Evolutionary conservation across 2,113 vertebrate genomes (phyloP).

Genomic region (Eleginops maclovinus): DNA sequence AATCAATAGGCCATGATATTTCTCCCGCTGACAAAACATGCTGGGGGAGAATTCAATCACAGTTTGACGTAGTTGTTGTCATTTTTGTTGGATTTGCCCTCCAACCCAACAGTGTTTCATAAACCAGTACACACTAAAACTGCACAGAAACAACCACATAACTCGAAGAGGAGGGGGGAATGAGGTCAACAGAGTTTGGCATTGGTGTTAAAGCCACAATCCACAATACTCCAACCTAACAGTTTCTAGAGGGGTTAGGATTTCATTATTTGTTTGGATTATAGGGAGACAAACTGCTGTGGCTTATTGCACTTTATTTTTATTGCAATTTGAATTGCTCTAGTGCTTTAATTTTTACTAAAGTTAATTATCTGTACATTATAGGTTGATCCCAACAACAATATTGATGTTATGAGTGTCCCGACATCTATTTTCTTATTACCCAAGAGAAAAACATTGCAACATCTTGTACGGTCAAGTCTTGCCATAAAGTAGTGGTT

Average conservation of each 20-base stretch:
- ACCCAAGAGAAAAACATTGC: neutral
- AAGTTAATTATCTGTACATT: neutral
- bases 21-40: conserved; percentile 62
- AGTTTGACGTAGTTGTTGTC: conserved; percentile 64
- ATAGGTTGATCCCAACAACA: neutral
- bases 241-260: neutral
- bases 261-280: conserved; percentile 16
- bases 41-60: conserved; percentile 70
- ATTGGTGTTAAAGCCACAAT: conserved; percentile 51
- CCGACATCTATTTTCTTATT: neutral
- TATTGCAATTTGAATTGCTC: neutral
- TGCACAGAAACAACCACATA: conserved; percentile 48
- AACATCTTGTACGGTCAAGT: neutral
- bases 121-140: conserved; percentile 47
- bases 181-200: conserved; percentile 59
- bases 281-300: conserved; percentile 1
- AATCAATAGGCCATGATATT: conserved; percentile 68
- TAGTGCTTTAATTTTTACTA: neutral
- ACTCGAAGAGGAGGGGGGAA: conserved; percentile 52
- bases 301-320: neutral
- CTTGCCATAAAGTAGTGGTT: conserved; percentile 12
- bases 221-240: conserved; percentile 30
- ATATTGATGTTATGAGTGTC: neutral
- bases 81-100: conserved; percentile 62
- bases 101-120: conserved; percentile 73